phyloP scores from a whole-genome alignment of 64 coral and sea anemone genomes.

The Acropora yongei region DNA sequence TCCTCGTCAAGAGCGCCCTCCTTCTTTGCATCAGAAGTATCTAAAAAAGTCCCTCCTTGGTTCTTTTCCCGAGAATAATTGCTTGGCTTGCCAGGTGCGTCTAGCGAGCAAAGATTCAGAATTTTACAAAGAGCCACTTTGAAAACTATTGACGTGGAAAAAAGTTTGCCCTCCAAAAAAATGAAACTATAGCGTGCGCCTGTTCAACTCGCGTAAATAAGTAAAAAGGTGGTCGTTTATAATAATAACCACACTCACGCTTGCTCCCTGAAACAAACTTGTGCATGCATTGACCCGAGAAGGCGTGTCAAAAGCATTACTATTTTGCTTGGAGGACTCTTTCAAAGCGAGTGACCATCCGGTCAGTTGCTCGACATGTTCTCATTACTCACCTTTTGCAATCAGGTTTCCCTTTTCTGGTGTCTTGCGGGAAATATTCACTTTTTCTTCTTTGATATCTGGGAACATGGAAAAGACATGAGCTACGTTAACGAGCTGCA shows the following conservation, averaged over 20 bases:
- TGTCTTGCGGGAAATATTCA: neutral
- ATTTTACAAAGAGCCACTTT: neutral
- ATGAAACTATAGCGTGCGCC: too few relatives aligned
- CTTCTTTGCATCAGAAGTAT: neutral
- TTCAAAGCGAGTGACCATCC: too few relatives aligned
- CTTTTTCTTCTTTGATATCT: neutral
- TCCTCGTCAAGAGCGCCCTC: neutral
- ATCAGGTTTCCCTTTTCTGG: neutral
- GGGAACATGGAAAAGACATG: neutral
- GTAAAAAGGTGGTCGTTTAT: too few relatives aligned
- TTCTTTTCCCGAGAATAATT: neutral
- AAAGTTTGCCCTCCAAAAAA: too few relatives aligned
- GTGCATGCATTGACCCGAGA: too few relatives aligned
- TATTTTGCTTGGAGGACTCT: too few relatives aligned
- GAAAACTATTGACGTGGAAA: too few relatives aligned
- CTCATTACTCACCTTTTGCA: slow-evolving; percentile 15
- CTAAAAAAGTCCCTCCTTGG: neutral
- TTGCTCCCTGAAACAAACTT: too few relatives aligned
- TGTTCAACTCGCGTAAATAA: too few relatives aligned
- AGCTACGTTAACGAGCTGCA: neutral
- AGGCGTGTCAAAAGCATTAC: too few relatives aligned
- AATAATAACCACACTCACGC: neutral
- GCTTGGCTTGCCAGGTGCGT: neutral
- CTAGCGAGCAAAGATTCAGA: neutral
- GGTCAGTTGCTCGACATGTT: too few relatives aligned